Base-by-base conservation (phyloP, 2,113 vertebrate genomes). In the Chrysochloris asiatica region DNA sequence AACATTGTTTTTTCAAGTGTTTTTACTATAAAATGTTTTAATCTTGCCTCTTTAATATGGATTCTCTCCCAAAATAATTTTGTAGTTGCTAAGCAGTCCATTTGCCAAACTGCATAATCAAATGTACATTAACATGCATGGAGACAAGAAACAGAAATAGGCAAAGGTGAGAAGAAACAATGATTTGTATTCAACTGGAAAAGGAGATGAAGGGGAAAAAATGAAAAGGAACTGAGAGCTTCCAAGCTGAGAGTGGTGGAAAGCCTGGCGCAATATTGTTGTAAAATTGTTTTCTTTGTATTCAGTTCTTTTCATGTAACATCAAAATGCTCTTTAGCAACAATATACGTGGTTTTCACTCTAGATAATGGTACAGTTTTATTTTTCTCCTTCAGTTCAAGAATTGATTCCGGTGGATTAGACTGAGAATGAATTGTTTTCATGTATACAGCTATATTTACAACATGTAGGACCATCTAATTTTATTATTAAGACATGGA, bases 1-100 rank as follows among this genome's bases (percentile, higher is more conserved):
- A 48, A 83, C 90, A 93, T 94, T 79, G 48, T 21, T 82, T 93
- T 93, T 79, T 63, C 11, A 90, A 88, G 41, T 43, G n/a, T 13
- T 41, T 83, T 22, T 0, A 63, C 19, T 78, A 69, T 12, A 78
- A 47, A 4, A 43, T 83, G 54, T 54, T 72, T 30, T 47, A 89
- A 86, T 77, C 72, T 69, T 86, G 14, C 14, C 84, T 80, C 54
- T 61, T 83, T 30, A 71, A 78, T 67, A 41, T 26, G 63, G 9
- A 77, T 78, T 89, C 12, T 76, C 19, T 30, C 12, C 28, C 12
- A 67, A 86, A 78, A 69, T 72, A 80, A 41, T 48, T 86, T 86
- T 59, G 48, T 88, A 91, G 38, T 86, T 93, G 30, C 76, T 75
- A 88, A 90, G 72, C n/a, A 50, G 3, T 38, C 28, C 69, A 67